Evolutionary conservation across 2,888 invertebrate genomes (phyloP).

Genomic region (Andricus quercusramuli): DNA sequence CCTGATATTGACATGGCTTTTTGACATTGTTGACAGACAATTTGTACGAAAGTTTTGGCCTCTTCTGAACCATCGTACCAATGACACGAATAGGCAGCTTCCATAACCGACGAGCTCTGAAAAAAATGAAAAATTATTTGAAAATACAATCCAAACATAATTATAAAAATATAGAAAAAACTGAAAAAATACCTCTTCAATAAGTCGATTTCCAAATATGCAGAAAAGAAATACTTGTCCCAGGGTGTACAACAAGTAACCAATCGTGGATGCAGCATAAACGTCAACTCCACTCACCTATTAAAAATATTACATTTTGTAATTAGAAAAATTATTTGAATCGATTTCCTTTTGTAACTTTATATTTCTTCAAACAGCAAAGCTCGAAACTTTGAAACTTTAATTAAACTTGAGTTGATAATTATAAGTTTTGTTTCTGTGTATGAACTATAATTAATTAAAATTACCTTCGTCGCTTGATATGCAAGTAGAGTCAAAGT

Average conservation of each 20-base stretch:
- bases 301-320: not conserved
- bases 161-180: not conserved
- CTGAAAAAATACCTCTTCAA: conserved; percentile 86
- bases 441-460: not conserved
- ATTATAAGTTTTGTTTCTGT: not conserved
- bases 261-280: conserved; percentile 88
- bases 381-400: not conserved
- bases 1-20: conserved; percentile 94
- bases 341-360: not conserved
- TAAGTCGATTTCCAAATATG: conserved; percentile 91
- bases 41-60: conserved; percentile 94
- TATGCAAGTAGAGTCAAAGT: conserved; percentile 91
- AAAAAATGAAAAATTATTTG: conserved; percentile 46
- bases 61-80: conserved; percentile 96
- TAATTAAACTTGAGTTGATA: not conserved
- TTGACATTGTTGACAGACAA: conserved; percentile 94
- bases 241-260: conserved; percentile 89
- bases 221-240: conserved; percentile 94
- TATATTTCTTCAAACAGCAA: not conserved
- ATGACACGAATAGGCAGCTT: conserved; percentile 93
- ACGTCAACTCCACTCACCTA: conserved; percentile 88
- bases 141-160: not conserved
- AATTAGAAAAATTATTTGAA: not conserved
- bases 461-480: conserved; percentile 89
- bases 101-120: conserved; percentile 95